Base-by-base conservation (phyloP, 2,797 vertebrate genomes). In the Cryptoblepharus egeriae region DNA sequence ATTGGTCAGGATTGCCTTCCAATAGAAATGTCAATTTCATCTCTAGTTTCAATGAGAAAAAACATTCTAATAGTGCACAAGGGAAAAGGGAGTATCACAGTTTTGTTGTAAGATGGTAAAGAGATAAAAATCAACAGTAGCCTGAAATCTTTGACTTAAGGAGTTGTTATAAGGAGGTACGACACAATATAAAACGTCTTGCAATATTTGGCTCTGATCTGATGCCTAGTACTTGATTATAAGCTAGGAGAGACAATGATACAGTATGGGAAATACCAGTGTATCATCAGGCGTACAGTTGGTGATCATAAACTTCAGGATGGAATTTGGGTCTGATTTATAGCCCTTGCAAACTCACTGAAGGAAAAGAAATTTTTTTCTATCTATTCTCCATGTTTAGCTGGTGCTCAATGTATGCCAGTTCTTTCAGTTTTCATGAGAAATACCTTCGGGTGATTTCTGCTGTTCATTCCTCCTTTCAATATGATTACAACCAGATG, bases 401-500 rank as follows among this genome's bases (percentile, higher is more conserved):
- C 37, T 77, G 64, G 63, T 57, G 58, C 55, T 79, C 86, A 42
- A 80, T 67, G 76, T 88, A 88, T 89, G 55, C 77, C 84, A 85
- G 57, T 11, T 81, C 52, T 90, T 77, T 49, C 81, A 85, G 84
- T 61, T 88, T 88, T 85, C 80, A 81, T 80, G 87, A 87, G 77
- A 90, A 77, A 78, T 87, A 89, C 89, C 79, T 83, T 78, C 65
- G 84, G 61, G 73, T 81, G 55, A 88, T 73, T 88, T 89, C 74
- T 80, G 76, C 74, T 85, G 70, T 83, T 90, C 88, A 80, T 90
- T 90, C 11, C 1, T 74, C 18, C 30, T 39, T 24, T 28, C 26
- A 79, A 79, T 83, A 88, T 68, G 82, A 84, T 92, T 91, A 83
- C 24, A 93, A 93, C 89, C 92, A 93, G 89, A 93, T 94, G 93